These are phyloP conservation scores for Plectropomus leopardus DNA, from an alignment of 2,113 vertebrate genomes.

Conservation along the genomic window DNA sequence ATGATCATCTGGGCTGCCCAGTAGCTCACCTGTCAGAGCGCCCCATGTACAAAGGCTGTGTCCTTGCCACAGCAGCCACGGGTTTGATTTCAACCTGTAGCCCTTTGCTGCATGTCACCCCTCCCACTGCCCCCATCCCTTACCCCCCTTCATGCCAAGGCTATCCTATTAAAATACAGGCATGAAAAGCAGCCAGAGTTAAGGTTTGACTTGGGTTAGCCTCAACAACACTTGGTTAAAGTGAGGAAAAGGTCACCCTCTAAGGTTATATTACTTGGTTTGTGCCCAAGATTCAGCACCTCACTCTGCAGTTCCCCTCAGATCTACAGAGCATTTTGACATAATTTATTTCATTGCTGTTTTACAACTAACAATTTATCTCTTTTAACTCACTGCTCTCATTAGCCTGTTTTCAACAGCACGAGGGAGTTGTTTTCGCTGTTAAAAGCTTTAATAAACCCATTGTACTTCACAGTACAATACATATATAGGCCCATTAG, in stretches of 20 bases:
- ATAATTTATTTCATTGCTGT: background rate
- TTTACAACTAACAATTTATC: slow-evolving; percentile 1
- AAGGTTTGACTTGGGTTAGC: background rate
- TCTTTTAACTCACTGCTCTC: slow-evolving; percentile 4
- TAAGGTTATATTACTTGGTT: background rate
- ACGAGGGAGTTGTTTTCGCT: slow-evolving; percentile 7
- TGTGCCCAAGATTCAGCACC: background rate
- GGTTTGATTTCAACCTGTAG: too few species aligned
- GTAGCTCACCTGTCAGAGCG: too few species aligned
- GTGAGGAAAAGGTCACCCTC: background rate
- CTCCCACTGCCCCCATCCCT: too few species aligned
- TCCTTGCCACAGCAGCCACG: too few species aligned
- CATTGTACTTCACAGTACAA: background rate
- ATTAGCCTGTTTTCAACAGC: slow-evolving; percentile 14
- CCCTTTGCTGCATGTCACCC: too few species aligned
- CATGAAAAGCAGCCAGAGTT: too few species aligned
- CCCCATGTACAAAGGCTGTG: too few species aligned
- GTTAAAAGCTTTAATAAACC: background rate
- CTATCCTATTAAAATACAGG: too few species aligned
- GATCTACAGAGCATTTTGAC: background rate
- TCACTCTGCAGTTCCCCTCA: background rate
- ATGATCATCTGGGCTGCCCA: too few species aligned
- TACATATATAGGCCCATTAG: background rate
- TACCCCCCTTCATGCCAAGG: too few species aligned
- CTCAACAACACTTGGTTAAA: background rate